Evolutionary conservation across 2,113 vertebrate species (phyloP).

Genomic region (Crocuta crocuta): DNA sequence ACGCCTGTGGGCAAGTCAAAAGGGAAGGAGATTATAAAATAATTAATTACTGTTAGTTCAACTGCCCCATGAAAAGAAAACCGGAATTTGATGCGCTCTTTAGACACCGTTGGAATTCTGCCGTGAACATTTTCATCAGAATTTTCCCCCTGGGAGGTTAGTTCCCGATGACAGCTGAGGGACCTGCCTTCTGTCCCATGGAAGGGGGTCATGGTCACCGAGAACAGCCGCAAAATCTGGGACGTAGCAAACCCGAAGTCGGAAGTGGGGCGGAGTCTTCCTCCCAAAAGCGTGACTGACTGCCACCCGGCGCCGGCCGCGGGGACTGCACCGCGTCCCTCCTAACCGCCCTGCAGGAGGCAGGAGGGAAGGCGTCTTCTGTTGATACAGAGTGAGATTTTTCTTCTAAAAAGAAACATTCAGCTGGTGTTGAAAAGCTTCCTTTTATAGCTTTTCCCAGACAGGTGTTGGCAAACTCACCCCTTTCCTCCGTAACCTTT

Average conservation of each 20-base stretch:
- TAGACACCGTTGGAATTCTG: not conserved
- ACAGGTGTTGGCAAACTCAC: not conserved
- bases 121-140: not conserved
- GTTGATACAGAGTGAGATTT: not conserved
- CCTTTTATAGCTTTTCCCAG: not conserved
- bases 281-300: fast-evolving
- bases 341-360: too few species aligned
- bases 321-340: not conserved
- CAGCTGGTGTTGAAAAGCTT: not conserved
- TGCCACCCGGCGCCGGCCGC: conserved; percentile 48
- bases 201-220: not conserved
- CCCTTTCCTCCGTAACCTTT: not conserved
- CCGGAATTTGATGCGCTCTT: not conserved
- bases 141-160: not conserved
- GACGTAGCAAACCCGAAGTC: not conserved
- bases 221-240: too few species aligned
- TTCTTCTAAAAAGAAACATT: not conserved
- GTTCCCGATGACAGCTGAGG: not conserved
- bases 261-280: not conserved
- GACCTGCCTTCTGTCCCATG: not conserved
- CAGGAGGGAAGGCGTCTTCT: not conserved
- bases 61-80: not conserved
- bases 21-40: not conserved
- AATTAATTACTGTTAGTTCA: not conserved
- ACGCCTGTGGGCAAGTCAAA: not conserved